These are phyloP conservation scores for Patella vulgata DNA, from an alignment of 1,140 invertebrate species.

Conservation along the genomic window DNA sequence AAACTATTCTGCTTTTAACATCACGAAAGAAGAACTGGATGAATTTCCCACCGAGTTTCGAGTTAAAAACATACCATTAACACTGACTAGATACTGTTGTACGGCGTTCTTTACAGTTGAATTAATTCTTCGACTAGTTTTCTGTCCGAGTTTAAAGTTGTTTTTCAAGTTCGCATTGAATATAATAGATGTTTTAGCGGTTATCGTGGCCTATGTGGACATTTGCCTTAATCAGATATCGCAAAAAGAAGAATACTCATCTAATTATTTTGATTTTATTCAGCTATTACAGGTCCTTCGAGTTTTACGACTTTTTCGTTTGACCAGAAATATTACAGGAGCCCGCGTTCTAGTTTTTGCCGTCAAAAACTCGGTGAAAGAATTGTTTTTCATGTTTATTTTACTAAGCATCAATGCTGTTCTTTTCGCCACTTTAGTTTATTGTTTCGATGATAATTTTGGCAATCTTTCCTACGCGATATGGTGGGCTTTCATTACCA, in stretches of 20 bases:
- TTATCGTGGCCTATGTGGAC: conserved; percentile 6
- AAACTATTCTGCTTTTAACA: too few species aligned
- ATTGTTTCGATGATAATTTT: not conserved
- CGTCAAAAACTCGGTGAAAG: conserved; percentile 3
- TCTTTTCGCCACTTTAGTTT: conserved; percentile 19
- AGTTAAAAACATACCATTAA: too few species aligned
- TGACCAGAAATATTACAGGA: conserved; percentile 12
- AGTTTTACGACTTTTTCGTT: conserved; percentile 18
- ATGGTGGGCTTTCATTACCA: conserved; percentile 97
- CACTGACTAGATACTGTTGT: too few species aligned
- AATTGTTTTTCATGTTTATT: conserved; percentile 12
- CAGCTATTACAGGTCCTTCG: conserved; percentile 15
- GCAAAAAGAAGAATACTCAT: not conserved
- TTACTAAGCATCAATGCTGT: conserved; percentile 14
- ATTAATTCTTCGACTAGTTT: conserved; percentile 6
- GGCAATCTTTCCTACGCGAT: conserved; percentile 88
- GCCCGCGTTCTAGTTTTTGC: conserved; percentile 15
- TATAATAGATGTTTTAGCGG: conserved; percentile 8
- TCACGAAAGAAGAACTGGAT: too few species aligned
- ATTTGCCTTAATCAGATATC: not conserved
- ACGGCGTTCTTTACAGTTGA: conserved; percentile 15
- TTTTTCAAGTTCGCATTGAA: conserved; percentile 21
- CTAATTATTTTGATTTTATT: conserved; percentile 9
- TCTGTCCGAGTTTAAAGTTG: conserved; percentile 6
- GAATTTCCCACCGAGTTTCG: too few species aligned